Percentiles rank a stretch among this genome's conserved stretches.
phyloP scores from a whole-genome alignment of 2,113 vertebrate species.

The Caranx ignobilis region DNA sequence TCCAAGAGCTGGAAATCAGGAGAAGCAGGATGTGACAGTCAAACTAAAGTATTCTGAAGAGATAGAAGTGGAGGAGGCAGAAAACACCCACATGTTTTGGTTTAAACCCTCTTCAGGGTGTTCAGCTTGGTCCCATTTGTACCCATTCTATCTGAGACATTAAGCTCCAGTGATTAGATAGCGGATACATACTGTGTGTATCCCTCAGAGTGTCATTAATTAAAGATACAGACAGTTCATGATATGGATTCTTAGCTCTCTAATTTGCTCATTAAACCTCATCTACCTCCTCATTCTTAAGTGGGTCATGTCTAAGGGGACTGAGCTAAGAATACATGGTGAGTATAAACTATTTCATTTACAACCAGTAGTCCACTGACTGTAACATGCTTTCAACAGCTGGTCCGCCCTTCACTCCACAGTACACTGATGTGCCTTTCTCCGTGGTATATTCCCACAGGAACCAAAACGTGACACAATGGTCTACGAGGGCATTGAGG shows the following conservation, averaged over 20 bases:
- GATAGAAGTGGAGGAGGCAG: not conserved
- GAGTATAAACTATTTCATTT: constrained; percentile 25
- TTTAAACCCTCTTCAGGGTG: not conserved
- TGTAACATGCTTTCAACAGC: constrained; percentile 54
- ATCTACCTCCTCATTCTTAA: constrained; percentile 31
- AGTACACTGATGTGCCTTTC: not conserved
- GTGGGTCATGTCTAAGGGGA: constrained; percentile 48
- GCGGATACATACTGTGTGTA: not conserved
- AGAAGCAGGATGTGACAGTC: not conserved
- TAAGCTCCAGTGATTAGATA: not conserved
- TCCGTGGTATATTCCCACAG: constrained; percentile 28
- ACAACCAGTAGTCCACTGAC: not conserved
- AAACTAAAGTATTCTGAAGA: not conserved
- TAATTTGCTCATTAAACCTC: constrained; percentile 43
- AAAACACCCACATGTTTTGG: not conserved
- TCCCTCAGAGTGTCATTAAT: constrained; percentile 22
- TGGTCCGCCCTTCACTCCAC: constrained; percentile 42
- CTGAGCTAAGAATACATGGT: constrained; percentile 10
- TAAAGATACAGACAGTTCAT: not conserved
- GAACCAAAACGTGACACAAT: constrained; percentile 24
- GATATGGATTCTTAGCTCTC: constrained; percentile 26
- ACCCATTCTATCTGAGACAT: not conserved
- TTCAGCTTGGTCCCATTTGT: not conserved
- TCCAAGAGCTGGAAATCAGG: not conserved
- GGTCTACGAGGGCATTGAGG: not conserved